Base-by-base conservation (phyloP, 2,113 vertebrate genomes). In the Sinocyclocheilus grahami region DNA sequence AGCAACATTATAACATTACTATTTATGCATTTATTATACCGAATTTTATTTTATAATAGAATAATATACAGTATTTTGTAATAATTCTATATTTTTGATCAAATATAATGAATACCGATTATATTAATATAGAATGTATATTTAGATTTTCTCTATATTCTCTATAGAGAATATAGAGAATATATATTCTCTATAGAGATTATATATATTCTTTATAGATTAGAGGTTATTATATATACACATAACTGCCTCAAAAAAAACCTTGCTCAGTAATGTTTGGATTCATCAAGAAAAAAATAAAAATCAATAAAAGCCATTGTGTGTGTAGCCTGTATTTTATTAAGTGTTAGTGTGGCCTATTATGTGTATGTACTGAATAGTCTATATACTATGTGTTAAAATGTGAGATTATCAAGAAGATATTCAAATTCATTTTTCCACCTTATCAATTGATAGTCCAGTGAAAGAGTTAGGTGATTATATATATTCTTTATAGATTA, bases 331-430 rank as follows among this genome's bases (percentile, higher is more conserved):
- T 55, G 6, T 55, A 16, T 53, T 55, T 11, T 24, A 24, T 4
- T 63, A 24, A 63, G n/a, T 65, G 53, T 55, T 7, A 53, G 51
- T 53, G 51, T 55, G 18, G 53, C 53, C 53, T 55, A 55, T 55
- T 33, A n/a, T 48, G 24, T 24, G 11, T 12, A 42, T 46, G 20
- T 5, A 33, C n/a, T 55, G 48, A 20, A 30, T 78, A 78, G 48
- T 51, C 24, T 77, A 30, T 51, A 5, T 16, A 30, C n/a, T 53
- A 30, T 51, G 48, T 53, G 24, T 78, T 78, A 53, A 55, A 78
- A 78, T 78, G 24, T 78, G 48, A 78, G 24, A 78, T 78, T 78
- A 78, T 78, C 75, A 55, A 78, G 24, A 53, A 78, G 48, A 78
- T 78, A 78, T 55, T 78, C 75, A 78, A 78, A 78, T 55, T 2